phyloP scores from a whole-genome alignment of 2,113 vertebrate genomes.

The Elaphurus davidianus region DNA sequence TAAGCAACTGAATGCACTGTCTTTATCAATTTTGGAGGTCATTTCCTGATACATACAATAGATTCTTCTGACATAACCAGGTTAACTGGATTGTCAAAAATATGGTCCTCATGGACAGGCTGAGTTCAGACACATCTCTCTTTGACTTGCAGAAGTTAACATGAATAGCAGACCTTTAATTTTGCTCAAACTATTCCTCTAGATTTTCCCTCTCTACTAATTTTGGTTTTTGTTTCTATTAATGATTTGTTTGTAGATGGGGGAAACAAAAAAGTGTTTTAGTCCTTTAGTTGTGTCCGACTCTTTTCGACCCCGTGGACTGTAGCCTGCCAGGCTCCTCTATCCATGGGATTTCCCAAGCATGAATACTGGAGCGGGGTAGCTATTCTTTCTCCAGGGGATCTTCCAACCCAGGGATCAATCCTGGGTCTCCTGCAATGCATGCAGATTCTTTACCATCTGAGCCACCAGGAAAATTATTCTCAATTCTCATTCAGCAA shows the following conservation, averaged over 20 bases:
- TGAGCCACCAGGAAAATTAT: background rate
- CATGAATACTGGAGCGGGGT: background rate
- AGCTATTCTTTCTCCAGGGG: background rate
- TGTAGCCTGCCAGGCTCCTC: background rate
- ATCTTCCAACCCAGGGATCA: background rate
- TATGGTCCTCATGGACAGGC: too few species aligned
- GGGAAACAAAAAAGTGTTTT: background rate
- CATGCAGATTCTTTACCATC: background rate
- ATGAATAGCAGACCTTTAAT: background rate
- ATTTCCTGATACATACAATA: background rate
- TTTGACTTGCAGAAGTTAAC: background rate
- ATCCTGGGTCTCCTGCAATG: background rate
- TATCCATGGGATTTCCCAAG: background rate
- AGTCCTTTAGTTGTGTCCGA: background rate
- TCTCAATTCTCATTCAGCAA: background rate
- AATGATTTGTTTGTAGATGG: background rate
- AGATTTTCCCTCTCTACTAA: background rate
- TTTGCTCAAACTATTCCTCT: background rate
- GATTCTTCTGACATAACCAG: background rate
- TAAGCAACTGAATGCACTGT: background rate
- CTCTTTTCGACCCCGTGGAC: background rate
- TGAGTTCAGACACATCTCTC: background rate
- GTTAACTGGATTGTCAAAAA: background rate
- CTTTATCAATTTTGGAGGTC: background rate
- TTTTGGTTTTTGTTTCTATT: background rate